Base-by-base conservation (phyloP, 2,113 vertebrate genomes). In the Brienomyrus longianalis region DNA sequence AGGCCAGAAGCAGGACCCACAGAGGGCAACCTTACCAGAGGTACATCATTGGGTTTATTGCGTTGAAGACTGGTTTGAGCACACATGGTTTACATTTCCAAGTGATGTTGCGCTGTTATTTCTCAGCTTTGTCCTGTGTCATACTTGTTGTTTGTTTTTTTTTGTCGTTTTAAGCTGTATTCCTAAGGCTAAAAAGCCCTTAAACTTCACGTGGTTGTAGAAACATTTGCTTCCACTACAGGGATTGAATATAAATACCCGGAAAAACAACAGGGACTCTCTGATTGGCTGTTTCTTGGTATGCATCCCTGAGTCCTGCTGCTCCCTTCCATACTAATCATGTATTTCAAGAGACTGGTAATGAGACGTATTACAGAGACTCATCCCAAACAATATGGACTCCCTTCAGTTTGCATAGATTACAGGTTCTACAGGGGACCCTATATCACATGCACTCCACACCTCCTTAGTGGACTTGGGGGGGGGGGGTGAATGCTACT, bases 21-120 rank as follows among this genome's bases (percentile, higher is more conserved):
- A 83, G 90, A 93, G 59, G 91, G 91, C 86, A 89, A 94, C 90
- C 87, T 91, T 90, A 95, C 94, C 91, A 91, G 88, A 96, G 97
- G 98, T 98, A 93, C 11, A 56, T 35, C 21, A 15, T 15, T 48
- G 47, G 52, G 85, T 86, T 43, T 23, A 48, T 85, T 56, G 48
- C n/a, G 1, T 48, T n/a, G 10, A 11, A 70, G 27, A 27, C 9
- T 3, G 11, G 27, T 70, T 70, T 19, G 39, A n/a, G 45, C 21
- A 47, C 83, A 47, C 45, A 27, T 43, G 45, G 45, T 13, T 47
- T n/a, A n/a, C n/a, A 10, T 50, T 48, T 48, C 21, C 47, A 17
- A 51, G 39, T 45, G 13, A 39, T 83, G 17, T 83, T 31, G 39
- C 35, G 1, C 77, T 45, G 56, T 59, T 59, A 23, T 59, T 59